A percentile compares a stretch with the other conserved stretches of the same genome.
These are phyloP conservation scores for Ectemnius continuus DNA, from an alignment of 2,888 invertebrate species.

Conservation along the genomic window DNA sequence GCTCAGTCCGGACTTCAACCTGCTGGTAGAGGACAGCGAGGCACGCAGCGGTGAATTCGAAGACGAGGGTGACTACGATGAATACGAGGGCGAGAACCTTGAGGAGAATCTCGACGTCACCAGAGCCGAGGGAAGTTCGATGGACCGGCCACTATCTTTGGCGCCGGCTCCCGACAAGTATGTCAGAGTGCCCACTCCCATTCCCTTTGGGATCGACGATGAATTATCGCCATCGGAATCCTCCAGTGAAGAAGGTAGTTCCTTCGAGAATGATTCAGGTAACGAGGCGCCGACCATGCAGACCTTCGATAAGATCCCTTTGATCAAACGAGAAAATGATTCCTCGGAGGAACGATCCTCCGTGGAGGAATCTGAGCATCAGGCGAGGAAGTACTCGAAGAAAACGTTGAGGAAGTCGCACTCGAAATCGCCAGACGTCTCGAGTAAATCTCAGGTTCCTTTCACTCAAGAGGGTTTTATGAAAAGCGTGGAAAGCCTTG, in stretches of 20 bases:
- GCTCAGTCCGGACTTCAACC: constrained; percentile 46
- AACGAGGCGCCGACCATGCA: constrained; percentile 66
- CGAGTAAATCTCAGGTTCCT: neutral
- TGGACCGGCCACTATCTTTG: constrained; percentile 41
- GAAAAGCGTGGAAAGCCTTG: neutral
- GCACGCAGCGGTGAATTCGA: constrained; percentile 1
- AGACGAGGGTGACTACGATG: constrained; percentile 24
- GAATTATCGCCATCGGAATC: constrained; percentile 60
- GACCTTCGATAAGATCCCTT: constrained; percentile 57
- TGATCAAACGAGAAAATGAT: constrained; percentile 51
- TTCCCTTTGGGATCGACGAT: constrained; percentile 65
- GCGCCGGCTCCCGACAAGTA: constrained; percentile 56
- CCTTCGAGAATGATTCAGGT: constrained; percentile 70
- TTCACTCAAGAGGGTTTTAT: neutral
- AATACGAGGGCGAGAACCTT: constrained; percentile 1
- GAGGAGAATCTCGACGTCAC: constrained; percentile 26
- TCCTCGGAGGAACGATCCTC: constrained; percentile 65
- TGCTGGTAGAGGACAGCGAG: constrained; percentile 36
- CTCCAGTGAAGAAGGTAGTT: constrained; percentile 64
- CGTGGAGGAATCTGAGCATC: constrained; percentile 56
- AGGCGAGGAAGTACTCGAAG: constrained; percentile 25
- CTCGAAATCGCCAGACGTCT: constrained; percentile 52
- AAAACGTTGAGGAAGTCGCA: constrained; percentile 29
- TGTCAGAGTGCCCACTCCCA: constrained; percentile 71
- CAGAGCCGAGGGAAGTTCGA: constrained; percentile 40